Evolutionary conservation across 2,113 vertebrate genomes (phyloP), one percentile per base, ranked within the genome.

Genomic region (Hystrix brachyura): DNA sequence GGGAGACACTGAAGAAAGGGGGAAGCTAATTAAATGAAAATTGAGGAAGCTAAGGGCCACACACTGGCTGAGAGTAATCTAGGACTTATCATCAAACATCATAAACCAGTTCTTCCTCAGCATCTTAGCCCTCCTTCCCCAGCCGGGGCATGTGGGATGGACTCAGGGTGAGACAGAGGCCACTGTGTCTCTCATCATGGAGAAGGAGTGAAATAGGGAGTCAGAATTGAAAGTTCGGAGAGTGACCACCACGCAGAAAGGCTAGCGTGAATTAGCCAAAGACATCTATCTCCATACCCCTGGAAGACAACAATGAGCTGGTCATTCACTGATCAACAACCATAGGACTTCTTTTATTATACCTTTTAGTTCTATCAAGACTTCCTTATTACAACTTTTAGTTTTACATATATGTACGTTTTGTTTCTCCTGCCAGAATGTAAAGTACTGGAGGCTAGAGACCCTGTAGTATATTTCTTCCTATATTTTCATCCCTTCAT

Each of bases 31-130:
- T 94, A 93, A 90, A 38, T 43, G 69, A 60, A 95, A 93, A 98
- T 91, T 96, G 97, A 98, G 98, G 98, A 98, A 98, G 93, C 57
- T 96, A 5, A 74, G 78, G 72, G 82, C 38, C 74, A 46, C 82
- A 78, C 18, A 1, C 2, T 0, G 7, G 65, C 87, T 72, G 81
- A 67, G 62, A 94, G 57, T n/a, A 65, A 74, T 48, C 57, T 38
- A 62, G 96, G 81, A 87, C 57, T 17, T 15, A 60, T 38, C 64
- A 90, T 94, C 85, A 43, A 92, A 94, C 92, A 95, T 69, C 64
- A 79, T 95, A 97, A 96, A 96, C 34, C 38, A 51, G 43, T 0
- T 0, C 79, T 90, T 21, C 64, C 80, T 96, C 90, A 65, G 90
- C 93, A 32, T 94, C 74, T 87, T 78, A 18, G 2, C 5, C 9